A percentile compares a stretch with the other conserved stretches of the same genome.
These are phyloP conservation scores for Zygogramma bicolorata DNA, from an alignment of 2,888 invertebrate genomes.

Conservation along the genomic window DNA sequence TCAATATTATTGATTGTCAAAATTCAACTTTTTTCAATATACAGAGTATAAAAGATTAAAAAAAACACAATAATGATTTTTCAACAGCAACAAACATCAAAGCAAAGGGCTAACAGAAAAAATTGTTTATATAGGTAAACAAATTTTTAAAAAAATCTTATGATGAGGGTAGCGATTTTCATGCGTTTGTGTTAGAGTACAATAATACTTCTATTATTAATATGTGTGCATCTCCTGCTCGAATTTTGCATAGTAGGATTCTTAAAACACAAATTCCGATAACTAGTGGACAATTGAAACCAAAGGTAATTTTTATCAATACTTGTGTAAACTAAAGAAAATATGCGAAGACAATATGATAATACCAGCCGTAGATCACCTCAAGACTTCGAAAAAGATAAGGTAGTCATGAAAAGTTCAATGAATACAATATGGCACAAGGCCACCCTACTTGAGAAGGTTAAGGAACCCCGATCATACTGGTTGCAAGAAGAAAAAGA, in stretches of 20 bases:
- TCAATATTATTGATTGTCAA: too few relatives aligned
- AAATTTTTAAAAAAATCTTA: conserved; percentile 46
- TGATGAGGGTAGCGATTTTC: conserved; percentile 37
- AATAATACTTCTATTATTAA: conserved; percentile 40
- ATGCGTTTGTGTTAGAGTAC: conserved; percentile 42
- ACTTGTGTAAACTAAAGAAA: conserved; percentile 1
- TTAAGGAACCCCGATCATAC: neutral
- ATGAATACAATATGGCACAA: conserved; percentile 40
- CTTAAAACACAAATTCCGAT: conserved; percentile 40
- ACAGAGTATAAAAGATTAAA: too few relatives aligned
- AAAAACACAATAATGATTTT: too few relatives aligned
- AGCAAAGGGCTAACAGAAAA: conserved; percentile 47
- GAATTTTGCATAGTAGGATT: conserved; percentile 44
- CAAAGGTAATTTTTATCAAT: conserved; percentile 31
- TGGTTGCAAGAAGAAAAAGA: neutral
- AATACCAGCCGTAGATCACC: neutral
- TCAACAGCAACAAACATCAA: too few relatives aligned
- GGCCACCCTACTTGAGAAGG: conserved; percentile 4
- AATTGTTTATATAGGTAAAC: conserved; percentile 44
- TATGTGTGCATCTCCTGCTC: conserved; percentile 41
- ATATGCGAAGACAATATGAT: conserved; percentile 18
- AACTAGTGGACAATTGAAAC: conserved; percentile 31
- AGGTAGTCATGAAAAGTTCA: conserved; percentile 40
- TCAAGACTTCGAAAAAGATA: conserved; percentile 23
- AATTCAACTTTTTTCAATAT: too few relatives aligned